These are phyloP conservation scores for Microcebus murinus DNA, from an alignment of 2,113 vertebrate genomes.

Conservation along the genomic window DNA sequence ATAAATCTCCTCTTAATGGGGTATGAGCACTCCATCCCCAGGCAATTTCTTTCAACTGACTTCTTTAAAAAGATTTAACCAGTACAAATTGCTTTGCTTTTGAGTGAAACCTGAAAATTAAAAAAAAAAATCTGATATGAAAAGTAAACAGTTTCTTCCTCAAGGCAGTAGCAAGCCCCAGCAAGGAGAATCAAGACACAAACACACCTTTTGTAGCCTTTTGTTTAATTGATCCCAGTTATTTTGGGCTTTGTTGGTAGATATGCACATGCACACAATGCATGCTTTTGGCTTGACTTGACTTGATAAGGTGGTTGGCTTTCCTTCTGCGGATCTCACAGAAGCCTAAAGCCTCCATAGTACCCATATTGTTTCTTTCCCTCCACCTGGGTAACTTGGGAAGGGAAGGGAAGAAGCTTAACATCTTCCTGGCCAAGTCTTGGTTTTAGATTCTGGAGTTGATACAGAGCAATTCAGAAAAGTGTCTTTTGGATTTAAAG, in stretches of 20 bases:
- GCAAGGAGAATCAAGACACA: constrained; percentile 41
- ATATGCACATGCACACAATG: not conserved
- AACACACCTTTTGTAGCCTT: constrained; percentile 46
- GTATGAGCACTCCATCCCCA: not conserved
- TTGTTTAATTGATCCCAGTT: not conserved
- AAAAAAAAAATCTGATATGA: constrained; percentile 16
- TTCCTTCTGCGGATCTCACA: not conserved
- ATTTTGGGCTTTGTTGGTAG: constrained; percentile 12
- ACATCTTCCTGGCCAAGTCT: not conserved
- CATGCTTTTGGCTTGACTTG: not conserved
- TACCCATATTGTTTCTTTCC: not conserved
- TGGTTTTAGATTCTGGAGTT: not conserved
- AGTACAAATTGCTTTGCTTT: constrained; percentile 74
- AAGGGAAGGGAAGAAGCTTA: not conserved
- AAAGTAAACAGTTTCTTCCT: constrained; percentile 67
- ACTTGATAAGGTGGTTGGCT: not conserved
- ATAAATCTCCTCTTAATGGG: constrained; percentile 65
- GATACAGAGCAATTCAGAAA: not conserved
- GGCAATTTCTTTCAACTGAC: constrained; percentile 72
- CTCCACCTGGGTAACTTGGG: constrained; percentile 2
- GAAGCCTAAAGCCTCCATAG: not conserved
- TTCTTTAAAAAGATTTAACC: constrained; percentile 68
- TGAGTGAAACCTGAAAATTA: constrained; percentile 64
- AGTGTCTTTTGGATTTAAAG: not conserved
- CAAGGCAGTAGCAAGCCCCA: constrained; percentile 54